Base-by-base conservation (phyloP, 2,888 invertebrate genomes). In the Cyclophora punctaria region DNA sequence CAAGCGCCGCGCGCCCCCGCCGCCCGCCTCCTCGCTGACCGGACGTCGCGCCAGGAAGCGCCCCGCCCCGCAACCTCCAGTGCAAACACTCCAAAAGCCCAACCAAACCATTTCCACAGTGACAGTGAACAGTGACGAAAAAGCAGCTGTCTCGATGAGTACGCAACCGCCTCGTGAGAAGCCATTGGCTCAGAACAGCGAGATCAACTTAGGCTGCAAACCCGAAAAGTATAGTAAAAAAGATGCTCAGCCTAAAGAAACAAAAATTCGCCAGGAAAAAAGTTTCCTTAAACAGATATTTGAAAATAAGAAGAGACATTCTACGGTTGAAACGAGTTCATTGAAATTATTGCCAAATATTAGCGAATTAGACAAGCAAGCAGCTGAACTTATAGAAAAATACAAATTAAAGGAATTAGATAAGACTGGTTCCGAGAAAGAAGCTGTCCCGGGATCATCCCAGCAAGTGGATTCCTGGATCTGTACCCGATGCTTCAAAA, bases 351-450 rank as follows among this genome's bases (percentile, higher is more conserved):
- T 94, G 47, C 93, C 93, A 0, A 95, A 92, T 71, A 94, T 95
- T 60, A 95, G 94, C 68, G 94, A 95, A 73, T 78, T 95, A 56
- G 95, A 95, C 71, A 91, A 93, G 61, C 94, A 95, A 76, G 95
- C 95, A 0, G 91, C 92, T 1, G 93, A 93, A 75, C 93, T 95
- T 59, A 90, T 95, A 45, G 90, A 91, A 71, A 90, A 88, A 48
- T 71, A 69, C 49, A 79, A 83, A 68, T 64, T 77, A 50, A 79
- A 78, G 62, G 59, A 78, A 55, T 46, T 56, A 43, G 44, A 49
- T 20, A 50, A 48, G 41, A 46, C 43, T 34, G 60, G 52, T 3
- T 35, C 41, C 7, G 55, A 54, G 41, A 34, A 57, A 35, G 59
- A 62, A 50, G 45, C 45, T 48, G 48, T 60, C 34, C 50, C 63